These are phyloP conservation scores for Paradoxurus hermaphroditus DNA, from an alignment of 2,113 vertebrate genomes.

Conservation along the genomic window DNA sequence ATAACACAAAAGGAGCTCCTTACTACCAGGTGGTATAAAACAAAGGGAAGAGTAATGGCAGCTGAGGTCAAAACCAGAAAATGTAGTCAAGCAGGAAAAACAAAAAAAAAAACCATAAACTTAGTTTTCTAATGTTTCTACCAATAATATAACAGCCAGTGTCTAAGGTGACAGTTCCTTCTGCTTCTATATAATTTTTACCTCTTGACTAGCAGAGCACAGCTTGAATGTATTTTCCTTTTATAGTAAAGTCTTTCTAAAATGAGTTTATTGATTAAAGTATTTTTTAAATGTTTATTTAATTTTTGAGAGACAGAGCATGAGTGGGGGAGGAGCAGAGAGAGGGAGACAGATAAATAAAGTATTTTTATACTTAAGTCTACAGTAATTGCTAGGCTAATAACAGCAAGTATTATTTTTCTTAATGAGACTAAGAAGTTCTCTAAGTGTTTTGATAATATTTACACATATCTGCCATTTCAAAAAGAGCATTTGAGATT, in stretches of 20 bases:
- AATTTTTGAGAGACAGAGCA: no score
- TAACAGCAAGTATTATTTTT: slow-evolving; percentile 1
- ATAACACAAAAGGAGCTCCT: background rate
- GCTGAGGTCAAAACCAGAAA: slow-evolving; percentile 3
- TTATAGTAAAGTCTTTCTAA: slow-evolving; percentile 29
- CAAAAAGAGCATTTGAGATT: background rate
- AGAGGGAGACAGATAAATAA: no score
- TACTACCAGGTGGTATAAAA: background rate
- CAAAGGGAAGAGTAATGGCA: background rate
- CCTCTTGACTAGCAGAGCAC: background rate
- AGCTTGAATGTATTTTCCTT: slow-evolving; percentile 35
- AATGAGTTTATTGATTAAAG: no score
- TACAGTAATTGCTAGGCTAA: background rate
- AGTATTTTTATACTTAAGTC: background rate
- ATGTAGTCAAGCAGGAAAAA: background rate
- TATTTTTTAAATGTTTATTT: no score
- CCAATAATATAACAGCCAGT: background rate
- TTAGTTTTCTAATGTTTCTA: slow-evolving; percentile 27
- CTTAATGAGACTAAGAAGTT: background rate
- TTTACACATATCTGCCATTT: slow-evolving; percentile 30
- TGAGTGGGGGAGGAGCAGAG: no score
- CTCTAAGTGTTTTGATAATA: slow-evolving; percentile 22
- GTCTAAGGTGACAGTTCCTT: background rate
- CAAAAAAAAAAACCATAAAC: slow-evolving; percentile 9
- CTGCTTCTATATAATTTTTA: slow-evolving; percentile 28